Base-by-base conservation (phyloP, 92 coral and sea anemone genomes). In the Bergia puertoricense region DNA sequence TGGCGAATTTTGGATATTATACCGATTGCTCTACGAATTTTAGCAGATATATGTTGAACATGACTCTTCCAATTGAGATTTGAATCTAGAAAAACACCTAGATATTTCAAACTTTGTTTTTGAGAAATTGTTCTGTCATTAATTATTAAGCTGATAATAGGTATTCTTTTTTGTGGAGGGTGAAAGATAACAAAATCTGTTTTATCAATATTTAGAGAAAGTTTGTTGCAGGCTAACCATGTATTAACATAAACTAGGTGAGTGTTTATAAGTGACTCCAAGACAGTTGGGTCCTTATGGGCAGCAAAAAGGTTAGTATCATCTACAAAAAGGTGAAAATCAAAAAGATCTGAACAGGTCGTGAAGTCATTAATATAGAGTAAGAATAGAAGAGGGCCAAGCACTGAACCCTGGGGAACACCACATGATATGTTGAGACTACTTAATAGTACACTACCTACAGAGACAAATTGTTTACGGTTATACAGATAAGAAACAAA, bases 401-500 rank as follows among this genome's bases (percentile, higher is more conserved):
- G 77, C 43, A 73, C 77, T 30, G 77, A 73, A 73, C 77, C 81
- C 30, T 76, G 81, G 39, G 45, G 81, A 76, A 76, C 81, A 76
- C 81, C 81, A 8, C 81, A 76, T 18, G 39, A 45, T 76, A 76
- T 76, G 46, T 41, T 18, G 22, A 41, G 22, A 45, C 56, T 40
- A 76, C 56, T 45, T 40, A 48, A 76, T 38, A 48, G 10, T 45
- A 37, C 51, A 69, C 51, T 65, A n/a, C 75, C 86, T 39, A 62
- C 50, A 39, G 86, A 41, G 45, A 82, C 76, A 82, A 57, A 82
- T 59, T 62, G 86, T 20, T 68, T 82, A 39, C 86, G 43, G 16
- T 82, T 82, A 69, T n/a, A 44, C 71, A 82, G 74, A 62, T 82
- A 82, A 37, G 86, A 82, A 69, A 44, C 37, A 69, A 82, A 82